Evolutionary conservation across 2,888 invertebrate species (phyloP).

Genomic region (Sinodicranocentrus sp.): DNA sequence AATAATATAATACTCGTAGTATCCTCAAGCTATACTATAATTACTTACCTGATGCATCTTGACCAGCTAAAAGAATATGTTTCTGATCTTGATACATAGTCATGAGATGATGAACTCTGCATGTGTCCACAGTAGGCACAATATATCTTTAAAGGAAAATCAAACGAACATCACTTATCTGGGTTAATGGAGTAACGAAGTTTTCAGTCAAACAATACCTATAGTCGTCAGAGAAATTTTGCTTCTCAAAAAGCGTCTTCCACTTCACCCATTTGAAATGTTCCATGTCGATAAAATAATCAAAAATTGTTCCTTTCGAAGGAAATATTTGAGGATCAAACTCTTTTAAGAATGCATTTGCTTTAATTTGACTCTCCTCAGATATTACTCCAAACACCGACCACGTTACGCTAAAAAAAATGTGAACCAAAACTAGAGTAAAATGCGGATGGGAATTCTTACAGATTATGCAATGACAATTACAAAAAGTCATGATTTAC

Average conservation of each 20-base stretch:
- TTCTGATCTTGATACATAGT: not conserved
- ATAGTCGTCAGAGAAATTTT: too few species aligned
- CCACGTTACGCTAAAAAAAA: conserved; percentile 22
- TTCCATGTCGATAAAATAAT: conserved; percentile 12
- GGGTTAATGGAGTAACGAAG: too few species aligned
- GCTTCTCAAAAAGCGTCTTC: too few species aligned
- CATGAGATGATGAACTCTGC: conserved; percentile 1
- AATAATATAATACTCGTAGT: too few species aligned
- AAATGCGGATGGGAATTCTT: not conserved
- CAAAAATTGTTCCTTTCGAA: conserved; percentile 38
- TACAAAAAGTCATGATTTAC: not conserved
- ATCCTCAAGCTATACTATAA: too few species aligned
- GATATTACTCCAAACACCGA: conserved; percentile 13
- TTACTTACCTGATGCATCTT: conserved; percentile 1
- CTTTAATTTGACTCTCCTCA: conserved; percentile 20
- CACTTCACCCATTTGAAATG: conserved; percentile 33
- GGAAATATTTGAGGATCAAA: conserved; percentile 26
- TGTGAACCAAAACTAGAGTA: too few species aligned
- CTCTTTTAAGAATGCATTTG: conserved; percentile 48
- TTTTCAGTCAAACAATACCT: too few species aligned
- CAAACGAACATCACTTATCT: too few species aligned
- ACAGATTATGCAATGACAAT: not conserved
- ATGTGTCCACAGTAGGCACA: not conserved
- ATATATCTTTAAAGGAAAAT: not conserved
- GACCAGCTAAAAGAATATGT: conserved; percentile 8